A percentile compares a stretch with the other conserved stretches of the same genome.
Conservation (phyloP, 2,113 vertebrate genomes). For the Colossoma macropomum region DNA sequence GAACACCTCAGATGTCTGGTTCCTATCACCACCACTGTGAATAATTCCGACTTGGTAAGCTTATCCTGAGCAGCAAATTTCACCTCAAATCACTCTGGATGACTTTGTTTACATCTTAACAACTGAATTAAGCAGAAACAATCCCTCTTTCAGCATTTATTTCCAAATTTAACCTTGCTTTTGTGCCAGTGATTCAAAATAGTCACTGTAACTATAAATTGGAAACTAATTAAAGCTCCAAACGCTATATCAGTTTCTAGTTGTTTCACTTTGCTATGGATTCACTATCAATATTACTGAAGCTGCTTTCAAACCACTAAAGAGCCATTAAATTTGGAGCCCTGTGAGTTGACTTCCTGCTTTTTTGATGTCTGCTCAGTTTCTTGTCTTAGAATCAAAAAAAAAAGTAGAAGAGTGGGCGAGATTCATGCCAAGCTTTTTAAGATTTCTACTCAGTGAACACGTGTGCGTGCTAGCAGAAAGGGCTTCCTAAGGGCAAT, state of each 20-base stretch:
- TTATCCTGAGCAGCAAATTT: too few species aligned
- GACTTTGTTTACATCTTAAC: too few species aligned
- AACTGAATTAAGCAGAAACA: too few species aligned
- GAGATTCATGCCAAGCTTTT: neutral
- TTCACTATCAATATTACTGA: neutral
- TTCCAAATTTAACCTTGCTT: neutral
- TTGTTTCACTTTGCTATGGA: neutral
- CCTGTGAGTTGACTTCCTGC: neutral
- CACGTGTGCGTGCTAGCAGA: neutral
- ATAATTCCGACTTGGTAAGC: too few species aligned
- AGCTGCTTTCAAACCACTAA: neutral
- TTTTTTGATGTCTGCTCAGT: neutral
- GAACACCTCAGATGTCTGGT: too few species aligned
- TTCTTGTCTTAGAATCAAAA: neutral
- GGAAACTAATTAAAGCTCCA: neutral
- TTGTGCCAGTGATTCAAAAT: neutral
- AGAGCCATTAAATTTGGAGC: neutral
- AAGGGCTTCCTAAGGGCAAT: slow-evolving; percentile 11
- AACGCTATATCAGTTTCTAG: neutral
- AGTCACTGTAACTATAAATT: too few species aligned
- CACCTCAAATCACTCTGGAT: too few species aligned
- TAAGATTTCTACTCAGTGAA: slow-evolving; percentile 2
- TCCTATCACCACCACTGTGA: too few species aligned
- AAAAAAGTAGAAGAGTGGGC: neutral
- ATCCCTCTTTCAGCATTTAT: neutral